phyloP scores from a whole-genome alignment of 2,113 vertebrate species.

The Sebastes fasciatus region DNA sequence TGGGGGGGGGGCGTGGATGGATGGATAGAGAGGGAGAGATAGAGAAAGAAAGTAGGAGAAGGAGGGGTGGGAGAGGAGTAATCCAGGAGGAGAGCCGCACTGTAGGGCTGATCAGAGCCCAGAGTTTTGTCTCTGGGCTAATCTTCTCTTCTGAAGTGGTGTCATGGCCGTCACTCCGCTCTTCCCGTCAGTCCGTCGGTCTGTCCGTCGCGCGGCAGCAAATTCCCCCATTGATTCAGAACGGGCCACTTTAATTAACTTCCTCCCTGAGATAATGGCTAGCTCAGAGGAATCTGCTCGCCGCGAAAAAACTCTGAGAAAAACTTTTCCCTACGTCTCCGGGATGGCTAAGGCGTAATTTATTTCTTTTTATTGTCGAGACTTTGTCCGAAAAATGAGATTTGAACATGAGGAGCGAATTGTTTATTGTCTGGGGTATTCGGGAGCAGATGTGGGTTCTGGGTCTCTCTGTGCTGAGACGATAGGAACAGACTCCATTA shows the following conservation, averaged over 20 bases:
- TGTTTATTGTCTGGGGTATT: constrained; percentile 87
- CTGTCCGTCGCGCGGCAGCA: constrained; percentile 63
- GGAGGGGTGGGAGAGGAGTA: constrained; percentile 70
- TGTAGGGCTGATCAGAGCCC: constrained; percentile 69
- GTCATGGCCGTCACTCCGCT: constrained; percentile 84
- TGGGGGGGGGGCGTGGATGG: constrained; percentile 65
- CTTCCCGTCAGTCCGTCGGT: constrained; percentile 73
- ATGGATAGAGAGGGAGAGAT: constrained; percentile 73
- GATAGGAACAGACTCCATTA: constrained; percentile 81
- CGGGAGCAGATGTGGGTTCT: constrained; percentile 77
- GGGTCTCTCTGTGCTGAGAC: constrained; percentile 79
- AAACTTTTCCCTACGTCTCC: constrained; percentile 77
- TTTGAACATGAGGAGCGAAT: constrained; percentile 80
- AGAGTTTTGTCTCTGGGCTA: constrained; percentile 83
- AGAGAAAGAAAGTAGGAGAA: constrained; percentile 52
- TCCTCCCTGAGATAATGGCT: constrained; percentile 83
- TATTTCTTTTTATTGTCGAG: constrained; percentile 80
- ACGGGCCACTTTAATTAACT: constrained; percentile 88
- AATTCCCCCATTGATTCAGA: constrained; percentile 86
- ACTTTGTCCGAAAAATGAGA: constrained; percentile 83
- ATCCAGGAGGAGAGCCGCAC: constrained; percentile 77
- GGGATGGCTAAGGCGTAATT: constrained; percentile 70
- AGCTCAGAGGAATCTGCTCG: constrained; percentile 81
- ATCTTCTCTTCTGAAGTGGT: constrained; percentile 84
- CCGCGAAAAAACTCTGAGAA: constrained; percentile 72